Conservation (phyloP, 2,113 vertebrate species). For the Gavia stellata region DNA sequence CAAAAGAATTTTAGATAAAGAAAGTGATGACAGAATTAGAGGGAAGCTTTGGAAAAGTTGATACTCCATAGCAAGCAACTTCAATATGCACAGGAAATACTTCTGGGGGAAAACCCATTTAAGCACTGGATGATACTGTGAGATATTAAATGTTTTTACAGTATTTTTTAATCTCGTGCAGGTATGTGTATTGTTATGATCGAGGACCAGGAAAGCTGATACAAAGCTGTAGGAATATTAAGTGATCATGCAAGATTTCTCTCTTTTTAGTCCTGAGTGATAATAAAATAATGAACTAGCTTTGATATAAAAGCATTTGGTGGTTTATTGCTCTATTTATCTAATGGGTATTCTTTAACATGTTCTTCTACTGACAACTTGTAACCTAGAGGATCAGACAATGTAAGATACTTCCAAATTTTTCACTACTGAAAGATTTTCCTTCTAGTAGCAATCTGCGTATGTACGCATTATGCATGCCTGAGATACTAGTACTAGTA, state of each 20-base stretch:
- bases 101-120: background rate
- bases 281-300: constrained; percentile 3
- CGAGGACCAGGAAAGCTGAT: background rate
- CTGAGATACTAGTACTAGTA: background rate
- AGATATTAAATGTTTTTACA: background rate
- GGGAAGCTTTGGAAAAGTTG: background rate
- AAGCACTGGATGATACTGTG: background rate
- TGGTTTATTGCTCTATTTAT: constrained; percentile 8
- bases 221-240: background rate
- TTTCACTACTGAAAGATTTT: background rate
- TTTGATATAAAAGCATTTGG: background rate
- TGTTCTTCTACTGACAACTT: background rate
- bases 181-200: background rate
- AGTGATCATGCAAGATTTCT: constrained; percentile 37
- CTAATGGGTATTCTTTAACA: background rate
- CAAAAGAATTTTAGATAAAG: background rate
- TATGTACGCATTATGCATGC: background rate
- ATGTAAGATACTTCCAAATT: background rate
- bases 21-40: background rate
- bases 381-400: background rate
- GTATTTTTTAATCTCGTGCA: background rate
- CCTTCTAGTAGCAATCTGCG: background rate
- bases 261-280: constrained; percentile 18
- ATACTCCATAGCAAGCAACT: background rate
- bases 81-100: background rate